Conservation (phyloP, 2,797 vertebrate species). For the Nannoperca australis region DNA sequence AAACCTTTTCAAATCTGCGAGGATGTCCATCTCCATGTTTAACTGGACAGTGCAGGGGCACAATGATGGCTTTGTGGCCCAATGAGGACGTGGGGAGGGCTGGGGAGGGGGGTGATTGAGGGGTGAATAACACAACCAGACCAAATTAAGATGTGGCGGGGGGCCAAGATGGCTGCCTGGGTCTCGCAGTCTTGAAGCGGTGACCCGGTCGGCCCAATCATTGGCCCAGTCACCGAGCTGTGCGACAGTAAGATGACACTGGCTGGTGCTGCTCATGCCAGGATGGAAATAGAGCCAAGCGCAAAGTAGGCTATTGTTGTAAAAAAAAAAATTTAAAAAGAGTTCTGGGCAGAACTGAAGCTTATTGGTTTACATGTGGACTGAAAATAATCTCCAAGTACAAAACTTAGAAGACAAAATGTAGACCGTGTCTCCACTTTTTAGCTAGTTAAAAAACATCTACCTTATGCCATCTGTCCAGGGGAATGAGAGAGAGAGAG, state of each 20-base stretch:
- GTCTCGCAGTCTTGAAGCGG: slow-evolving; percentile 67
- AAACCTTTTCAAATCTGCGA: slow-evolving; percentile 58
- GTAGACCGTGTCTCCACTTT: slow-evolving; percentile 37
- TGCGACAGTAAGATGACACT: slow-evolving; percentile 62
- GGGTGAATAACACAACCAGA: slow-evolving; percentile 84
- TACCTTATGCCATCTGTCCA: slow-evolving; percentile 83
- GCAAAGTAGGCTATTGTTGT: slow-evolving; percentile 49
- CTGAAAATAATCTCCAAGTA: slow-evolving; percentile 26
- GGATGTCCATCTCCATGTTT: slow-evolving; percentile 86
- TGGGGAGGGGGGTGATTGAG: slow-evolving; percentile 59
- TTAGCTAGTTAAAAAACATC: slow-evolving; percentile 67
- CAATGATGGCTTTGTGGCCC: slow-evolving; percentile 93
- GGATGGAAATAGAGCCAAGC: slow-evolving; percentile 45
- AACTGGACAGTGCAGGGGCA: slow-evolving; percentile 84
- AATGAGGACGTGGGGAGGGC: slow-evolving; percentile 76
- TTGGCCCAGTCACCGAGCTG: slow-evolving; percentile 40
- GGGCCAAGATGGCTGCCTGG: slow-evolving; percentile 82
- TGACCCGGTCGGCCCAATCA: slow-evolving; percentile 47
- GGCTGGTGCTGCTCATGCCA: slow-evolving; percentile 44
- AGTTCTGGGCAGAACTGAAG: slow-evolving; percentile 35
- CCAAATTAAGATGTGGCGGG: slow-evolving; percentile 88
- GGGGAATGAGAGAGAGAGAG: slow-evolving; percentile 60
- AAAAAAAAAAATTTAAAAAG: not conserved
- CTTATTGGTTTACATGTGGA: slow-evolving; percentile 39
- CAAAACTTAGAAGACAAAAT: slow-evolving; percentile 21